Evolutionary conservation across 2,797 vertebrate genomes (phyloP), one percentile per base, ranked within the genome.

Genomic region (Karalla daura): DNA sequence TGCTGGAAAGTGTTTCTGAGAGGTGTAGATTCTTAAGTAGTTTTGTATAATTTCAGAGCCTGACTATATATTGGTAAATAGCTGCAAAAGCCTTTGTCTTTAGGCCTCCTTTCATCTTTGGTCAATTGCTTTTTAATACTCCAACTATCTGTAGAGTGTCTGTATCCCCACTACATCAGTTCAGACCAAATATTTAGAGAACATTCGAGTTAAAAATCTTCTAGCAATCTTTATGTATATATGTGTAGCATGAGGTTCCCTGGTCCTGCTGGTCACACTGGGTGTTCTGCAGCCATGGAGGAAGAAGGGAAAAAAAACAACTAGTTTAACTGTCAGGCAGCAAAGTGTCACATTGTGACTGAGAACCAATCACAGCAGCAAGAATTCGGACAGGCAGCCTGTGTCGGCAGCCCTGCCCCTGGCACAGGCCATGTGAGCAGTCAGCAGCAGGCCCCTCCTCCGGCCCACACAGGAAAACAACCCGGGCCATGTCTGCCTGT

Each of bases 291-390:
- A 18, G 37, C 10, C 7, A 52, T 52, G 27, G 32, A 55, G 25
- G 25, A 52, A 15, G 13, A 21, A 46, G 33, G 52, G 58, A 41
- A 23, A 5, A 8, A 36, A 36, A 35, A 33, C 23, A 52, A 58
- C 53, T 56, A 43, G 54, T 46, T 56, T 65, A 54, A 61, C 53
- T 54, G 50, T 47, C 54, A 71, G 52, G 49, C 52, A 60, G 46
- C 45, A 43, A 44, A 7, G 47, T 75, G 59, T 74, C 55, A 78
- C 69, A 73, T 17, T 74, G 62, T 75, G 53, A 39, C 49, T 47
- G 35, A 56, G 15, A 75, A 43, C 78, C 81, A 78, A 76, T 80
- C 62, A 40, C 56, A 74, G 52, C 4, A 32, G 25, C 71, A 70
- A 58, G 62, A 75, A 81, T 71, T 78, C 61, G 52, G 51, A 47